A percentile compares a stretch with the other conserved stretches of the same genome.
These are phyloP conservation scores for Andricus grossulariae DNA, from an alignment of 1,140 invertebrate genomes.

Conservation along the genomic window DNA sequence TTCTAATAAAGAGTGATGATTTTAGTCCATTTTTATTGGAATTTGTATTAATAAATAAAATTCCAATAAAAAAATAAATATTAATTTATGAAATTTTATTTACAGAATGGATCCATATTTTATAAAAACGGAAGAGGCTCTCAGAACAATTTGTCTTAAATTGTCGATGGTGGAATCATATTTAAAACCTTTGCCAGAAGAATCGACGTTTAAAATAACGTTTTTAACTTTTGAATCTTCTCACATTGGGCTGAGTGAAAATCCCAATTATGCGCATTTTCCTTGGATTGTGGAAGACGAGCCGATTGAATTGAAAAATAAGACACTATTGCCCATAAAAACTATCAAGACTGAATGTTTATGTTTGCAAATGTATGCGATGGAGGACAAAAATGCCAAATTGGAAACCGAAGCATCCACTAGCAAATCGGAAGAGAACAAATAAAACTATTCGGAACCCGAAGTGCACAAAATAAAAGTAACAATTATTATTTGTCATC, in stretches of 20 bases:
- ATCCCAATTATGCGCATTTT: constrained; percentile 76
- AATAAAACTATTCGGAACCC: neutral
- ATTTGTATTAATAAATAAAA: neutral
- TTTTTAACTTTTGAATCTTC: constrained; percentile 77
- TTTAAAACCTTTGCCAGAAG: constrained; percentile 74
- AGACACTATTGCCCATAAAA: constrained; percentile 63
- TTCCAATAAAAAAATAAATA: constrained; percentile 13
- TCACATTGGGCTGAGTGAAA: constrained; percentile 72
- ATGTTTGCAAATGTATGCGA: constrained; percentile 63
- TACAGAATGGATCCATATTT: constrained; percentile 77
- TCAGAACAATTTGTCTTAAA: constrained; percentile 78
- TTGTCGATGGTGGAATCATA: constrained; percentile 72
- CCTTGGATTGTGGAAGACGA: constrained; percentile 73
- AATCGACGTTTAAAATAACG: constrained; percentile 76
- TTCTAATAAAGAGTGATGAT: constrained; percentile 54
- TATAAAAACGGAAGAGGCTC: constrained; percentile 77
- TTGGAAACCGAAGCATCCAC: neutral
- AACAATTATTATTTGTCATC: no score
- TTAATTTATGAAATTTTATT: constrained; percentile 31
- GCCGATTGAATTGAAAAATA: constrained; percentile 49
- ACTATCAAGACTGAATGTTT: constrained; percentile 63
- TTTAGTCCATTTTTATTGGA: neutral
- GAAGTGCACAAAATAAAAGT: neutral
- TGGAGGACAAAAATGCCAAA: constrained; percentile 51
- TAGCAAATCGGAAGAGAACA: neutral